A percentile compares a stretch with the other conserved stretches of the same genome.
These are phyloP conservation scores for Astyanax mexicanus DNA, from an alignment of 2,797 vertebrate genomes.

Conservation along the genomic window DNA sequence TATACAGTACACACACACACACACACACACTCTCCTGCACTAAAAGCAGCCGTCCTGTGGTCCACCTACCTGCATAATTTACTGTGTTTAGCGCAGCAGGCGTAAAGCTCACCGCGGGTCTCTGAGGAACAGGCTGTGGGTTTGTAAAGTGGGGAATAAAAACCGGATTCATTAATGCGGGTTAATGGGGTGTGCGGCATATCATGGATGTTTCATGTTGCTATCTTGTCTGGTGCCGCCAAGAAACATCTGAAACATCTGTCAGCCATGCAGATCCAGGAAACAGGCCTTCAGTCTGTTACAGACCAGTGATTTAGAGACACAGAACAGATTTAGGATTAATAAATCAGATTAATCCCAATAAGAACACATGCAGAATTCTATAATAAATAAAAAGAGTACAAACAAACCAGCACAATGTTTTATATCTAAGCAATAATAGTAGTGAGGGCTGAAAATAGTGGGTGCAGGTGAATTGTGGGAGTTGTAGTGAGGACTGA, in stretches of 20 bases:
- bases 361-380: no score
- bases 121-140: constrained; percentile 17
- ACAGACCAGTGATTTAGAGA: no score
- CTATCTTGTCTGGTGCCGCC: background rate
- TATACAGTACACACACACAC: no score
- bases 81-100: constrained; percentile 31
- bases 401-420: no score
- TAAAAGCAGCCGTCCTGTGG: constrained; percentile 26
- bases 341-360: no score
- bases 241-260: background rate
- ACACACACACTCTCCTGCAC: background rate
- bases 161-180: background rate
- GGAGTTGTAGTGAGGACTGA: no score
- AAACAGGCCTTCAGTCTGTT: no score
- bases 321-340: no score
- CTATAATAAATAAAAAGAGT: no score
- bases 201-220: background rate
- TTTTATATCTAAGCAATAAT: no score
- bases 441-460: no score
- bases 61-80: constrained; percentile 45
- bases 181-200: background rate
- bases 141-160: background rate
- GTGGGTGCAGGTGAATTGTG: no score
- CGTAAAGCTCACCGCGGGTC: background rate
- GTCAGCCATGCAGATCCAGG: background rate